Evolutionary conservation across 2,797 vertebrate species (phyloP), one percentile per base, ranked within the genome.

Genomic region (Cephalopachus bancanus): DNA sequence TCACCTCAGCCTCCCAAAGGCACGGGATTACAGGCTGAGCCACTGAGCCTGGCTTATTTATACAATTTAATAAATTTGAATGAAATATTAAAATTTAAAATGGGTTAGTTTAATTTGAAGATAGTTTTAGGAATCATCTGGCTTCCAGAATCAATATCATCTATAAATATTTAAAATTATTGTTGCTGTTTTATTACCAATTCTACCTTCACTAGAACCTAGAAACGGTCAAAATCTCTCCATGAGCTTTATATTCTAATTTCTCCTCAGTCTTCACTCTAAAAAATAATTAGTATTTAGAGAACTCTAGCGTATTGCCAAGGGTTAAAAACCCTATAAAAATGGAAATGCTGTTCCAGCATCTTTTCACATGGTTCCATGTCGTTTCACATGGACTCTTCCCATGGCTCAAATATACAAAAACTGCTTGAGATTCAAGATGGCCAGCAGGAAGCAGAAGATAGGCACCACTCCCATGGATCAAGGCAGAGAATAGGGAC

Each of bases 141-240:
- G 19, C 65, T 78, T 96, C 84, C 30, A 74, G 37, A 84, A 60
- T 92, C 37, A 55, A 3, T 11, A 64, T 59, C 24, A 78, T 93
- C 24, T 91, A 4, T 88, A 95, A 97, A 37, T 93, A 67, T 95
- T 93, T 26, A 80, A 51, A 16, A n/a, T 71, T 5, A 72, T 55
- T 75, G 90, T 49, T 83, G 55, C 10, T 83, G 17, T 49, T 75
- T 94, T 83, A 57, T 94, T 89, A 65, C n/a, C 30, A 76, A 4
- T 71, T 95, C 51, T 83, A 62, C 65, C 16, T 87, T 83, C 57
- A 57, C 5, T 44, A 24, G 74, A 65, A 96, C 11, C 71, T 62
- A 26, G 20, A 95, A 93, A 87, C 71, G 5, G 71, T 59, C 22
- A 91, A 90, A 93, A 91, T 76, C 19, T 5, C 16, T 83, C 14